Evolutionary conservation across 2,888 invertebrate genomes (phyloP).

Genomic region (Toxonevra muliebris): DNA sequence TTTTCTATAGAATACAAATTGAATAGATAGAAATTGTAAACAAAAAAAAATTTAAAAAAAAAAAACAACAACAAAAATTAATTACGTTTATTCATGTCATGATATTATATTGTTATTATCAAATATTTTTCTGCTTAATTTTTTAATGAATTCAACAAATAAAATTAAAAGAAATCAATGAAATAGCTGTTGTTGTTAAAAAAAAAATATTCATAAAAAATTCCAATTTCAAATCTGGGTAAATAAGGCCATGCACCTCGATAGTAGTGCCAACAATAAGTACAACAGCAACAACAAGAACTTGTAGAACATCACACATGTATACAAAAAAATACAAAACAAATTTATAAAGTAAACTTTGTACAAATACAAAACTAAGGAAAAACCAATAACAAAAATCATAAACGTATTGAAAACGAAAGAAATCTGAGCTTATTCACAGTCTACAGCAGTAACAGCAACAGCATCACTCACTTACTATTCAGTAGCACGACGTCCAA

Average conservation of each 20-base stretch:
- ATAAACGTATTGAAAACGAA: slow-evolving; percentile 30
- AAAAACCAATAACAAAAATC: slow-evolving; percentile 17
- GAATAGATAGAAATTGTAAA: too few species aligned
- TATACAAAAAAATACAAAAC: slow-evolving; percentile 22
- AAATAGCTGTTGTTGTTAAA: slow-evolving; percentile 15
- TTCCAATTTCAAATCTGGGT: slow-evolving; percentile 53
- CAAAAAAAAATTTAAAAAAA: too few species aligned
- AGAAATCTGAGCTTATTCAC: slow-evolving; percentile 22
- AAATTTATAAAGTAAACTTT: slow-evolving; percentile 9
- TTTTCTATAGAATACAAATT: too few species aligned
- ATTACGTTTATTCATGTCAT: too few species aligned
- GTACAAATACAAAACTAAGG: not conserved
- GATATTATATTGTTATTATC: too few species aligned
- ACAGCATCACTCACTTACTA: slow-evolving; percentile 5
- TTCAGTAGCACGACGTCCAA: too few species aligned
- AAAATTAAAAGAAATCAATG: slow-evolving; percentile 22
- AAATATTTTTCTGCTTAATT: too few species aligned
- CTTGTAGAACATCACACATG: slow-evolving; percentile 10
- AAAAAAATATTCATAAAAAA: slow-evolving; percentile 33
- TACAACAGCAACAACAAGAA: not conserved
- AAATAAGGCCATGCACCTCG: slow-evolving; percentile 60
- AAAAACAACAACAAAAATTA: too few species aligned
- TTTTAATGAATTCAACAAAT: not conserved
- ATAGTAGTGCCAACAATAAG: slow-evolving; percentile 21
- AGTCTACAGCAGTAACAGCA: slow-evolving; percentile 10